These are phyloP conservation scores for Gadus macrocephalus DNA, from an alignment of 2,113 vertebrate genomes.

Conservation along the genomic window DNA sequence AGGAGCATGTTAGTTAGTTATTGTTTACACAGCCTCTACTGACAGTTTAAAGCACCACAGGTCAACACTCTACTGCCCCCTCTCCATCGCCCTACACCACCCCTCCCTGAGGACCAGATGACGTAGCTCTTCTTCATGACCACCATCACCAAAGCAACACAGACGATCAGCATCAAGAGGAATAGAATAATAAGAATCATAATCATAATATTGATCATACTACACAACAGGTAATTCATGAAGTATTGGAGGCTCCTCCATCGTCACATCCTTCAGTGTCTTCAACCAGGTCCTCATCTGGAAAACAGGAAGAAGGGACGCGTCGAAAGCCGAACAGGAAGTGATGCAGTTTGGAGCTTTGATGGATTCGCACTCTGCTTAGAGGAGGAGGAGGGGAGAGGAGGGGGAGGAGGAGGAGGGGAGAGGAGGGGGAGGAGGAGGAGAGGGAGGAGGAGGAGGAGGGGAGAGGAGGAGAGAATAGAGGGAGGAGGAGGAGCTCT, in stretches of 20 bases:
- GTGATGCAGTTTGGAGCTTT: constrained; percentile 83
- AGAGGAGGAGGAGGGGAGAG: neutral
- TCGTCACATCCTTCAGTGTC: constrained; percentile 2
- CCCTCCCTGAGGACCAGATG: neutral
- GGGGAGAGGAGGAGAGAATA: neutral
- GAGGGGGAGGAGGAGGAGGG: neutral
- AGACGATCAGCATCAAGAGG: constrained; percentile 26
- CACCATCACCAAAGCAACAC: neutral
- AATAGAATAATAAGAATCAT: constrained; percentile 19
- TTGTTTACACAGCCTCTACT: constrained; percentile 71
- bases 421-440: constrained; percentile 2
- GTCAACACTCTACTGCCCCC: constrained; percentile 26
- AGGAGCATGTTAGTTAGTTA: constrained; percentile 14
- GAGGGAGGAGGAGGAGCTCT: constrained; percentile 56
- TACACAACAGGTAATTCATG: constrained; percentile 5
- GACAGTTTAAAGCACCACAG: constrained; percentile 75
- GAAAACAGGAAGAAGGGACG: constrained; percentile 60
- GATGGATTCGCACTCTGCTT: constrained; percentile 81
- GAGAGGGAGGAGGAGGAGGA: neutral
- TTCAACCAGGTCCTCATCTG: constrained; percentile 40
- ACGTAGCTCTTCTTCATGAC: too few species aligned
- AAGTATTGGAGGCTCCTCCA: constrained; percentile 34
- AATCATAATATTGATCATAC: neutral
- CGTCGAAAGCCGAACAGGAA: constrained; percentile 78
- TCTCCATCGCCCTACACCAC: constrained; percentile 22